Percentiles rank a stretch among this genome's conserved stretches.
Conservation (phyloP, 2,888 invertebrate species). For the Lepas anatifera region DNA sequence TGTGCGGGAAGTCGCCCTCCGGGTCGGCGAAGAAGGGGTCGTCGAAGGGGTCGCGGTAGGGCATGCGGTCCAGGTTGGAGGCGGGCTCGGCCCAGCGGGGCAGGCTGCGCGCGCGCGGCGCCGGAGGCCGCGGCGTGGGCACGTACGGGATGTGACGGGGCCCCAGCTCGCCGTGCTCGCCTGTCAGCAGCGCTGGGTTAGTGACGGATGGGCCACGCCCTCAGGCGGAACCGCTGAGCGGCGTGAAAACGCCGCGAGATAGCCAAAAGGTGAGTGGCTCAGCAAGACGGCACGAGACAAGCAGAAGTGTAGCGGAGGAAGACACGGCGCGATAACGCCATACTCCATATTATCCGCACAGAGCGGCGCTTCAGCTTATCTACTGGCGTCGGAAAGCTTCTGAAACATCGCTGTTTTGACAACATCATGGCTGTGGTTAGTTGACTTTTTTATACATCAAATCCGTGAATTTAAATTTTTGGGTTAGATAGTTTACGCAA, state of each 20-base stretch:
- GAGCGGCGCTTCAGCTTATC: too few species aligned
- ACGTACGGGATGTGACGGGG: neutral
- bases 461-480: too few species aligned
- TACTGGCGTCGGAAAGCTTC: too few species aligned
- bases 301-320: too few species aligned
- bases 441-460: too few species aligned
- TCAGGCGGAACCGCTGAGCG: neutral
- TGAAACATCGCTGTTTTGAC: too few species aligned
- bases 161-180: neutral
- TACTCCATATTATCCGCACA: too few species aligned
- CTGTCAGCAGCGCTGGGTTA: neutral
- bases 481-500: too few species aligned
- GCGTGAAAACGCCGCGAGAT: neutral
- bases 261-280: too few species aligned
- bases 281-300: too few species aligned
- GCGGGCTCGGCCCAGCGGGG: neutral
- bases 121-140: neutral
- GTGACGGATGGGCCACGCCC: neutral
- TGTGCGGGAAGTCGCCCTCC: neutral
- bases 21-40: constrained; percentile 7
- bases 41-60: neutral
- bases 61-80: neutral
- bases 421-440: too few species aligned
- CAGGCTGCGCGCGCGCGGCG: constrained; percentile 10
- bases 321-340: too few species aligned